Base-by-base conservation (phyloP, 2,113 vertebrate genomes). In the Engraulis encrasicolus region DNA sequence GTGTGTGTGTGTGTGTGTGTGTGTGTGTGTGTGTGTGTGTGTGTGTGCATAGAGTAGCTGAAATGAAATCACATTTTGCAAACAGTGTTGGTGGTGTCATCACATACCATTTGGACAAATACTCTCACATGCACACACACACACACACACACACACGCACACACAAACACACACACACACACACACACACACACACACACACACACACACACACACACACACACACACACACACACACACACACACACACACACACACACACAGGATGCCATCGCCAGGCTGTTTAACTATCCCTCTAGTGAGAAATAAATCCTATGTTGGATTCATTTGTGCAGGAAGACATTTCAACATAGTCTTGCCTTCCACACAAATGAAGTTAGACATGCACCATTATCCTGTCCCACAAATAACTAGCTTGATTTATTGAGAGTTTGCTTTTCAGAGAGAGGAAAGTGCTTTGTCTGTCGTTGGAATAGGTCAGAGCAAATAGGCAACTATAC, bases 371-470 rank as follows among this genome's bases (percentile, higher is more conserved):
- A 19, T 31, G 27, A 17, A 11, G 27, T 31, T 31, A 74, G 66
- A 74, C 14, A 31, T 74, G 66, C 66, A n/a, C n/a, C 31, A 36
- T 74, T 74, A 74, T 74, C 27, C 27, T 12, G 27, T 23, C 15
- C 66, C 18, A 12, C 82, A 87, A 50, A 54, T 90, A 92, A 87
- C 86, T 86, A 74, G 83, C 83, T 86, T 91, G 88, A 93, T 93
- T 92, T 91, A 92, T 94, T 91, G 91, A 90, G n/a, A n/a, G n/a
- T n/a, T n/a, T n/a, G n/a, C n/a, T 85, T 81, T 90, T 82, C n/a
- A n/a, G n/a, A n/a, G n/a, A 92, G 91, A 92, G 89, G 90, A 90
- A 20, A 74, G 66, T 74, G 15, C 87, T 87, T 3, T 45, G 40
- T 88, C 87, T 84, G 74, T 71, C 81, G 88, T 86, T 90, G 84